Percentiles rank a stretch among this genome's conserved stretches.
Evolutionary conservation across 2,797 vertebrate species (phyloP).

Genomic region (Hoplostethus mediterraneus): DNA sequence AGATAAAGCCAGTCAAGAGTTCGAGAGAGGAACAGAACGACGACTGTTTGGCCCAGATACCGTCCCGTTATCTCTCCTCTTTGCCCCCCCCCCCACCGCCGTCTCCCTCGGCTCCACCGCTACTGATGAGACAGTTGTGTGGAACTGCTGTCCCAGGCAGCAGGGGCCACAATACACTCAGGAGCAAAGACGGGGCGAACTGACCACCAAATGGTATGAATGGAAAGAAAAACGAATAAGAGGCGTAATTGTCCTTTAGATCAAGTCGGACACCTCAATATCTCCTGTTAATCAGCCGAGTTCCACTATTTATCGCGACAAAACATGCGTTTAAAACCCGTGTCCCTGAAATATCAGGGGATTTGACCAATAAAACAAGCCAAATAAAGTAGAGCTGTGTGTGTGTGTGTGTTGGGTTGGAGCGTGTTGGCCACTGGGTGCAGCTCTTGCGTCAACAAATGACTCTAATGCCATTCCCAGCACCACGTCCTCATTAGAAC

Average conservation of each 20-base stretch:
- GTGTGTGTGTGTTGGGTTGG: constrained; percentile 29
- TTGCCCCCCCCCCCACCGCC: too few species aligned
- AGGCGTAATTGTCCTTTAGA: neutral
- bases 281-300: too few species aligned
- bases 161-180: neutral
- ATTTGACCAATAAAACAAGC: too few species aligned
- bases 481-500: constrained; percentile 82
- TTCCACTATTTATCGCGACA: too few species aligned
- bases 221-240: neutral
- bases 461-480: constrained; percentile 78
- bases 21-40: constrained; percentile 10
- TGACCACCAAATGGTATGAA: neutral
- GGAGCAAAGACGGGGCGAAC: neutral
- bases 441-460: constrained; percentile 76
- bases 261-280: too few species aligned
- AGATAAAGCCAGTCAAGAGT: too few species aligned
- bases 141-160: constrained; percentile 2
- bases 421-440: constrained; percentile 55
- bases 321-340: too few species aligned
- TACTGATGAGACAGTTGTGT: neutral
- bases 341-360: too few species aligned
- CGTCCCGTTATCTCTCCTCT: too few species aligned
- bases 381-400: too few species aligned
- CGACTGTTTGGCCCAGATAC: too few species aligned
- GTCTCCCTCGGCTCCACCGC: too few species aligned